These are phyloP conservation scores for Nemopilema nomurai DNA, from an alignment of 30 jellyfish, hydroid and myxozoan genomes.

Conservation along the genomic window DNA sequence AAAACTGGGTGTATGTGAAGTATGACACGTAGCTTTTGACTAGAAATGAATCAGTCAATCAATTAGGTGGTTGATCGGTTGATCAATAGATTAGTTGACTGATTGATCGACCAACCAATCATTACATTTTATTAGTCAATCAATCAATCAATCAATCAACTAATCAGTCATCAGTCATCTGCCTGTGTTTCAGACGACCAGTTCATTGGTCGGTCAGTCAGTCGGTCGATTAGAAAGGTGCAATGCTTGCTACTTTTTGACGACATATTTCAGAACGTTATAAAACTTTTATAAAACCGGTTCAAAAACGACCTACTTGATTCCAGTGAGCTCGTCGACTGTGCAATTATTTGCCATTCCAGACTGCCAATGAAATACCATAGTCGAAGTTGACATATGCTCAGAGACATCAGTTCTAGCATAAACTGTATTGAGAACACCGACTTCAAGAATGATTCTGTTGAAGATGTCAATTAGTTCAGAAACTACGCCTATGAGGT, in stretches of 20 bases:
- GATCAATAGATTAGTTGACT: no score
- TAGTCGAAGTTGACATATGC: constrained; percentile 64
- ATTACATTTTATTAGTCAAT: background rate
- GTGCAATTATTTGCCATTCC: constrained; percentile 30
- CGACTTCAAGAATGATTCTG: constrained; percentile 66
- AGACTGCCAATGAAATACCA: constrained; percentile 91
- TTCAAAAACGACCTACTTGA: constrained; percentile 29
- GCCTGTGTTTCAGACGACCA: background rate
- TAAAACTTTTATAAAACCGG: background rate
- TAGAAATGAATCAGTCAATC: constrained; percentile 12
- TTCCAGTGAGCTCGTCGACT: constrained; percentile 10
- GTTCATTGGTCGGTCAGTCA: background rate
- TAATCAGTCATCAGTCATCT: background rate
- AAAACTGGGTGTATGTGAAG: constrained; percentile 80
- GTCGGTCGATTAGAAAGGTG: background rate
- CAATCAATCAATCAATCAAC: background rate
- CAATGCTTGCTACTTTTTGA: background rate
- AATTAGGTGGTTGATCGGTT: background rate
- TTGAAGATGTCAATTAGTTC: background rate
- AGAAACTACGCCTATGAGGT: background rate
- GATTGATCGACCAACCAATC: background rate
- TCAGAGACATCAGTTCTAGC: constrained; percentile 59
- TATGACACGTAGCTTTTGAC: constrained; percentile 55
- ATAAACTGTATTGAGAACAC: constrained; percentile 67
- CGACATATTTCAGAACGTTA: background rate